These are phyloP conservation scores for Morpho achilles DNA, from an alignment of 2,888 invertebrate species.

Conservation along the genomic window DNA sequence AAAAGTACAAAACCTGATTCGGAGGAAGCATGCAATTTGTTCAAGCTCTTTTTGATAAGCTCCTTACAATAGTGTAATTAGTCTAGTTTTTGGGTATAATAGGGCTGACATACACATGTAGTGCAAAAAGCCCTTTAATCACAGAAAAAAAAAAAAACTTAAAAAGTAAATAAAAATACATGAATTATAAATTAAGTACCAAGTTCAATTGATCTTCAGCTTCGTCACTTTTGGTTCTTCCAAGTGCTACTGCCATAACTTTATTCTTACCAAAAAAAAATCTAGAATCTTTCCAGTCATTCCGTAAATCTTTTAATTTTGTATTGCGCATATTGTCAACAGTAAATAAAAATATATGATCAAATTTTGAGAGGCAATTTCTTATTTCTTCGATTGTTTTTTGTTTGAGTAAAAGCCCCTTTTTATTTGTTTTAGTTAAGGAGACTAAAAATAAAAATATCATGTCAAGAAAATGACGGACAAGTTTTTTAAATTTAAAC, in stretches of 20 bases:
- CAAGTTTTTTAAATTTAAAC: too few relatives aligned
- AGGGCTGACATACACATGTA: too few relatives aligned
- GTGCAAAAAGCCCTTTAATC: too few relatives aligned
- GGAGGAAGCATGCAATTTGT: too few relatives aligned
- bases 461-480: not conserved
- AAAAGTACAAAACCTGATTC: too few relatives aligned
- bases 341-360: constrained; percentile 92
- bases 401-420: constrained; percentile 93
- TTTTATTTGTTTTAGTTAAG: constrained; percentile 95
- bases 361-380: constrained; percentile 88
- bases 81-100: too few relatives aligned
- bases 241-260: constrained; percentile 95
- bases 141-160: too few relatives aligned
- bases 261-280: constrained; percentile 99
- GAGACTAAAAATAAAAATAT: constrained; percentile 85
- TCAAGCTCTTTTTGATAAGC: too few relatives aligned
- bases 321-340: constrained; percentile 95
- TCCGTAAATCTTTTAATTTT: constrained; percentile 91
- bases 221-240: constrained; percentile 90
- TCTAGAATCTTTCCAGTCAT: constrained; percentile 93
- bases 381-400: constrained; percentile 93
- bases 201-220: constrained; percentile 88
- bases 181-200: constrained; percentile 28
- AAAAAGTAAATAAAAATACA: too few relatives aligned
- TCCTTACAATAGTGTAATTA: too few relatives aligned